Conservation (phyloP, 2,888 invertebrate species). For the Macrophya alboannulata region DNA sequence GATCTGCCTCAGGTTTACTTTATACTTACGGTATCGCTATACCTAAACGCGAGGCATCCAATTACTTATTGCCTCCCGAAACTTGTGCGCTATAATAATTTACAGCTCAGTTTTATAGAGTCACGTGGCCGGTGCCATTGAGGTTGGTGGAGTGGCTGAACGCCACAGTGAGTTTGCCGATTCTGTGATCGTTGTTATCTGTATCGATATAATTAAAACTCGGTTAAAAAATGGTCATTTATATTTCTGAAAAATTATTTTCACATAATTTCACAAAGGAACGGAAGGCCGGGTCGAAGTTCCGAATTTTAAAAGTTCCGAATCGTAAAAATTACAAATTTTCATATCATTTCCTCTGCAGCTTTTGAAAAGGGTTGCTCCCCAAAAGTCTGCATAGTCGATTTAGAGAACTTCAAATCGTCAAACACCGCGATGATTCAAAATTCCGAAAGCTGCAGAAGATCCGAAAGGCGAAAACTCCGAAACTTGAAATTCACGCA, state of each 20-base stretch:
- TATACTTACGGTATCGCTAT: background rate
- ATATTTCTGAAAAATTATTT: background rate
- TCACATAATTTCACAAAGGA: background rate
- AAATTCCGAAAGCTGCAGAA: too few species aligned
- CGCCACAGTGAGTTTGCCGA: slow-evolving; percentile 75
- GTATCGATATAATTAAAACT: slow-evolving; percentile 46
- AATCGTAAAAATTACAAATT: too few species aligned
- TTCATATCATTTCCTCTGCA: too few species aligned
- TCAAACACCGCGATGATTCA: too few species aligned
- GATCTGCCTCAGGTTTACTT: background rate
- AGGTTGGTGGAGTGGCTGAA: slow-evolving; percentile 69
- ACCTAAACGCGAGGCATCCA: background rate
- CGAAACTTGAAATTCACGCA: too few species aligned
- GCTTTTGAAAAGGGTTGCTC: too few species aligned
- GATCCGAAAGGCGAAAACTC: too few species aligned
- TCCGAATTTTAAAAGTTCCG: too few species aligned
- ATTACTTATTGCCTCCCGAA: slow-evolving; percentile 11
- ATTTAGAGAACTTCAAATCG: too few species aligned
- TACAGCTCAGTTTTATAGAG: slow-evolving; percentile 68
- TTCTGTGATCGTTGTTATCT: slow-evolving; percentile 77
- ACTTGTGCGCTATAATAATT: slow-evolving; percentile 47
- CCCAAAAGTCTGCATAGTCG: too few species aligned
- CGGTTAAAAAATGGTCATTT: slow-evolving; percentile 60
- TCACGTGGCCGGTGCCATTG: slow-evolving; percentile 75
- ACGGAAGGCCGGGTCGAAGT: too few species aligned